Evolutionary conservation across 2,797 vertebrate genomes (phyloP), one percentile per base, ranked within the genome.

Genomic region (Gymnothorax javanicus): DNA sequence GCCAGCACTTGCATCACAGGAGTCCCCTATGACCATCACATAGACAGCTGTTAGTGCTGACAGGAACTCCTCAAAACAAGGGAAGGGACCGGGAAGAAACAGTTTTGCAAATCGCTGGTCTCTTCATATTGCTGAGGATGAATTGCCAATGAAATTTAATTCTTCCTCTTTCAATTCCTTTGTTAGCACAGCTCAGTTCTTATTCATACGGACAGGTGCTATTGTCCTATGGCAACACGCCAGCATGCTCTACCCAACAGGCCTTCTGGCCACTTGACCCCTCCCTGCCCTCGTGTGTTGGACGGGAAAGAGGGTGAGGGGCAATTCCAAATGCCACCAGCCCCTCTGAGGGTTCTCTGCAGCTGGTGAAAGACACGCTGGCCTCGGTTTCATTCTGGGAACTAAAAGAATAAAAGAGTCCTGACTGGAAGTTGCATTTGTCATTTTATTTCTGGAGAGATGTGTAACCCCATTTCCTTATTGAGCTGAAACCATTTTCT

Each of bases 281-380:
- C 25, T 7, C 75, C 50, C 43, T n/a, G 8, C 54, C 81, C 81
- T 15, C 52, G n/a, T n/a, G 60, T 52, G 13, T 58, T 54, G 43
- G 60, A 79, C 75, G 50, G 75, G 75, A 79, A 79, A 52, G 33
- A 54, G 33, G 50, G 71, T 75, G 77, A 82, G 59, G 75, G 79
- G 33, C n/a, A 81, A 86, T 59, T 82, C 13, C 50, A 62, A 82
- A 33, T 86, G 75, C 79, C 58, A 81, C 15, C n/a, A 25, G 4
- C 11, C 3, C 6, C 17, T 52, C 59, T 6, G 25, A 60, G 82
- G 27, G 57, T n/a, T 83, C 33, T 25, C n/a, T 58, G 25, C 11
- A 56, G 82, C 59, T 60, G 59, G 57, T 33, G 7, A 84, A 52
- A 60, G 17, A 33, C n/a, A 60, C 6, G 33, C 60, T 23, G 33